Evolutionary conservation across 2,797 vertebrate species (phyloP).

Genomic region (Thamnophis elegans): DNA sequence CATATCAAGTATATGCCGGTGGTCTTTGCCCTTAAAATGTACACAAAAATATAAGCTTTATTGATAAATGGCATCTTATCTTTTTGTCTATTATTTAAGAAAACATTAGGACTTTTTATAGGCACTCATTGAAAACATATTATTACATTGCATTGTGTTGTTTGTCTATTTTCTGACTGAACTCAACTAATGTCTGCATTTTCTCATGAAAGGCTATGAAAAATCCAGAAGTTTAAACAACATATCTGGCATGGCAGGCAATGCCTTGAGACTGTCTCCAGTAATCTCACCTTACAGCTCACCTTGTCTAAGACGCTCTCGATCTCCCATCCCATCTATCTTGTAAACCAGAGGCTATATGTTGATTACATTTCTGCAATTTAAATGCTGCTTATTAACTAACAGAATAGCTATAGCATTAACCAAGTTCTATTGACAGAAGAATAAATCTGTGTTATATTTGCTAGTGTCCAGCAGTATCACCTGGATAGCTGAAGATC

Average conservation of each 20-base stretch:
- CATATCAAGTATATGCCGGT: background rate
- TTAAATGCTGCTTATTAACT: slow-evolving; percentile 67
- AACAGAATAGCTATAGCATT: slow-evolving; percentile 69
- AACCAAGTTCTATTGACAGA: slow-evolving; percentile 64
- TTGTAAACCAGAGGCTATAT: slow-evolving; percentile 79
- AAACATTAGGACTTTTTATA: slow-evolving; percentile 53
- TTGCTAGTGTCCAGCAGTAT: slow-evolving; percentile 66
- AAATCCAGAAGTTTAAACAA: slow-evolving; percentile 97
- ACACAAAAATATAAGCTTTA: slow-evolving; percentile 28
- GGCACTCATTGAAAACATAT: slow-evolving; percentile 60
- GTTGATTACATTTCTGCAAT: slow-evolving; percentile 63
- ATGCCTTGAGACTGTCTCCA: slow-evolving; percentile 89
- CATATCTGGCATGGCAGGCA: slow-evolving; percentile 90
- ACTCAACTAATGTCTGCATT: slow-evolving; percentile 85
- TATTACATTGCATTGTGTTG: slow-evolving; percentile 74
- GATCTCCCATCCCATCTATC: slow-evolving; percentile 93
- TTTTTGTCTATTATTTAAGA: slow-evolving; percentile 45
- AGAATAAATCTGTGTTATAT: slow-evolving; percentile 65
- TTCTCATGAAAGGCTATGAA: slow-evolving; percentile 90
- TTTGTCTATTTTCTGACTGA: slow-evolving; percentile 83
- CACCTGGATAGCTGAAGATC: slow-evolving; percentile 65
- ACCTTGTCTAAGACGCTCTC: slow-evolving; percentile 89
- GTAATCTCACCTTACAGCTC: slow-evolving; percentile 92
- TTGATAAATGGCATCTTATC: slow-evolving; percentile 22
- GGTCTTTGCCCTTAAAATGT: background rate